phyloP scores from a whole-genome alignment of 2,888 invertebrate species.

The Leptinotarsa peninsularis region DNA sequence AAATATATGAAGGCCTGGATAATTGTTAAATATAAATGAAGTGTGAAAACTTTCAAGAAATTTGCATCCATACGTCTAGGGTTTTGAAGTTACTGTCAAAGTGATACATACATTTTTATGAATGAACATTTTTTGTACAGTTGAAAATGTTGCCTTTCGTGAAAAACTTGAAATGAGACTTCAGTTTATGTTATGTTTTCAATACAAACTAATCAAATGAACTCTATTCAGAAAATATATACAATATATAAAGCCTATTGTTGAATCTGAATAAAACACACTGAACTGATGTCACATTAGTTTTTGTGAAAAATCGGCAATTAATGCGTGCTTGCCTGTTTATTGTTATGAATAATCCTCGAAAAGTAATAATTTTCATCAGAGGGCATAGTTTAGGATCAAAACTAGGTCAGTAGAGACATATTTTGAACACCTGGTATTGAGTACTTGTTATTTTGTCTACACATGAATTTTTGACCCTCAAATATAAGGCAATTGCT shows the following conservation, averaged over 20 bases:
- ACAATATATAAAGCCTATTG: background rate
- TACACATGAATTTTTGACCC: conserved; percentile 1
- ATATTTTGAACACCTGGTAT: conserved; percentile 40
- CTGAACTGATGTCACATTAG: conserved; percentile 16
- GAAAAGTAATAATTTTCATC: conserved; percentile 34
- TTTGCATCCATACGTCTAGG: conserved; percentile 25
- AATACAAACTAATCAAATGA: background rate
- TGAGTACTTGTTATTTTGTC: conserved; percentile 15
- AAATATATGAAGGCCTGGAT: conserved; percentile 41
- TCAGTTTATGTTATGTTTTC: background rate
- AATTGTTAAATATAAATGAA: conserved; percentile 33
- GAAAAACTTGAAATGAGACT: conserved; percentile 9
- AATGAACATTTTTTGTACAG: conserved; percentile 46
- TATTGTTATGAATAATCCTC: conserved; percentile 37
- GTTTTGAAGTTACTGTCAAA: conserved; percentile 45
- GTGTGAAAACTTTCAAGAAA: conserved; percentile 43
- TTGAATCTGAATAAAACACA: background rate
- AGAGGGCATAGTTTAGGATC: conserved; percentile 34
- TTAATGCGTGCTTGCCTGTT: conserved; percentile 43
- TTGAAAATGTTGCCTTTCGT: conserved; percentile 21
- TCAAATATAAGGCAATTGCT: background rate
- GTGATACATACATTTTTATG: conserved; percentile 51
- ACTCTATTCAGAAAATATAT: background rate
- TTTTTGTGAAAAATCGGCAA: conserved; percentile 17
- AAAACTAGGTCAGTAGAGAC: conserved; percentile 39